phyloP scores from a whole-genome alignment of 2,888 invertebrate species.

The Trisateles emortualis region DNA sequence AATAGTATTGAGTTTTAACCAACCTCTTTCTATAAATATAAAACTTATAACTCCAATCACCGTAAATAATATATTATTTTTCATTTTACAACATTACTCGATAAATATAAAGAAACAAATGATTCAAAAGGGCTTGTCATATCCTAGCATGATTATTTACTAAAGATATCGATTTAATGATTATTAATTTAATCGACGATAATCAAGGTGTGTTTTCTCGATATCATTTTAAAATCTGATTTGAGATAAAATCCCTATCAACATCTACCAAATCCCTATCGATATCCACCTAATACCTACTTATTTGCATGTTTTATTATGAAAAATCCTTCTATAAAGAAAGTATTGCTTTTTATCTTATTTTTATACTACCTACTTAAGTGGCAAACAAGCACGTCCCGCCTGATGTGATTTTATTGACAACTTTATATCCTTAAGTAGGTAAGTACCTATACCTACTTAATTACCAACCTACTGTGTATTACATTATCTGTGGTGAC shows the following conservation, averaged over 20 bases:
- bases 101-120: conserved; percentile 15
- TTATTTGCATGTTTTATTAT: too few species aligned
- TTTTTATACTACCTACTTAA: too few species aligned
- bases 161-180: not conserved
- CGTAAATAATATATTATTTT: not conserved
- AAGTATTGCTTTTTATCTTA: too few species aligned
- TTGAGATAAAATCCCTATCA: conserved; percentile 2
- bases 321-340: too few species aligned
- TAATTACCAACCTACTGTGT: too few species aligned
- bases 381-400: too few species aligned
- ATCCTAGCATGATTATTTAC: not conserved
- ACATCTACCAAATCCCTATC: not conserved
- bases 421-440: too few species aligned
- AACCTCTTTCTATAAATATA: conserved; percentile 21
- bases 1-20: not conserved
- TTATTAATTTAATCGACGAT: conserved; percentile 32
- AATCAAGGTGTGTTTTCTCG: conserved; percentile 21
- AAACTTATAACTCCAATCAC: conserved; percentile 11
- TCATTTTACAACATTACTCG: conserved; percentile 25
- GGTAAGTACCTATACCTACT: too few species aligned
- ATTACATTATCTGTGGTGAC: too few species aligned
- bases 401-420: too few species aligned
- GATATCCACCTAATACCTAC: too few species aligned
- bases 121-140: conserved; percentile 14
- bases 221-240: conserved; percentile 16